phyloP scores from a whole-genome alignment of 2,113 vertebrate species.

The Colaptes auratus region DNA sequence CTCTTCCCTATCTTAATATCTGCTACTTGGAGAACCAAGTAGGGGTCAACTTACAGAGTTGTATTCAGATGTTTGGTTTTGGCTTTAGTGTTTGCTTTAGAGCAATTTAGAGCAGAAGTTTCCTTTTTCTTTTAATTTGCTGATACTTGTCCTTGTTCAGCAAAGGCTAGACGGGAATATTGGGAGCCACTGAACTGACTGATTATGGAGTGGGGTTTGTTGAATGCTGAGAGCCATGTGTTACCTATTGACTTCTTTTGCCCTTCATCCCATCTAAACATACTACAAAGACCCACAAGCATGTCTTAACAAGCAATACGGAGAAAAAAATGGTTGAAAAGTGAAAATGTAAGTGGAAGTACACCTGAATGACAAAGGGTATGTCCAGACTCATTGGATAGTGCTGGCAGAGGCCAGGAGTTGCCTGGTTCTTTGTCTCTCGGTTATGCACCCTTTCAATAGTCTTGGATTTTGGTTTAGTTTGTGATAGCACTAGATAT shows the following conservation, averaged over 20 bases:
- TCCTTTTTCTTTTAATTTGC: neutral
- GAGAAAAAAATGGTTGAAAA: neutral
- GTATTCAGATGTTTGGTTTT: neutral
- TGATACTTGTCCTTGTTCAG: neutral
- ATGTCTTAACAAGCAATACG: neutral
- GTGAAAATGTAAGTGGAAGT: neutral
- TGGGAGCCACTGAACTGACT: neutral
- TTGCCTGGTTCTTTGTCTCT: neutral
- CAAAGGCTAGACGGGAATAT: neutral
- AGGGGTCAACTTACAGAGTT: neutral
- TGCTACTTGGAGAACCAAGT: neutral
- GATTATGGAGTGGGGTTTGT: neutral
- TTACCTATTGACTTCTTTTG: neutral
- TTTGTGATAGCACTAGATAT: neutral
- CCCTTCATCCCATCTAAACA: neutral
- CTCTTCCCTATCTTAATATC: neutral
- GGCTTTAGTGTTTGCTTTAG: neutral
- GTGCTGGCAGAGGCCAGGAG: neutral
- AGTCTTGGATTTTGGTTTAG: neutral
- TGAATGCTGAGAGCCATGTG: neutral
- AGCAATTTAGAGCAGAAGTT: neutral
- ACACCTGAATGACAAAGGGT: neutral
- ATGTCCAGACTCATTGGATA: neutral
- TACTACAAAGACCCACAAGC: neutral
- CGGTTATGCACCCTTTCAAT: neutral